phyloP scores from a whole-genome alignment of 2,797 vertebrate genomes.

The Coendou prehensilis region DNA sequence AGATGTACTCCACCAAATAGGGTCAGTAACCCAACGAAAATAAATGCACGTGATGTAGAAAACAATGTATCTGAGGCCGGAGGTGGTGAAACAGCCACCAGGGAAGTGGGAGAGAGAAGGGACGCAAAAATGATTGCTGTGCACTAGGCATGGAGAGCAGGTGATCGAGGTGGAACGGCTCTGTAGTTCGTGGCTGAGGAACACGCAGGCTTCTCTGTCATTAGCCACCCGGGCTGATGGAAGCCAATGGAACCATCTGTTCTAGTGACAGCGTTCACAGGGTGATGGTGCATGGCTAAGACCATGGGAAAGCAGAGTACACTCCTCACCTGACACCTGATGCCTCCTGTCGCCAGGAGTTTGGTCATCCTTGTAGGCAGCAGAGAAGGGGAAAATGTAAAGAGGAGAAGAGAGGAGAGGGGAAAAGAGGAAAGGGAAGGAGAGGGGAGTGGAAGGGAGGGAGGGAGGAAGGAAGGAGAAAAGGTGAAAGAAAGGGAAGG shows the following conservation, averaged over 20 bases:
- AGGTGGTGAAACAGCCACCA: background rate
- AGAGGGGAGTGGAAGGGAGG: background rate
- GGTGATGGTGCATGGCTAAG: background rate
- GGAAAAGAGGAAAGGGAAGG: background rate
- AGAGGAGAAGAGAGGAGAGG: background rate
- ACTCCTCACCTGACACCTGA: background rate
- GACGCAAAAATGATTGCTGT: no score
- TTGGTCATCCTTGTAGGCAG: background rate
- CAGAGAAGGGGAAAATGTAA: background rate
- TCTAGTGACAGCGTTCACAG: background rate
- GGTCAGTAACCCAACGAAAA: background rate
- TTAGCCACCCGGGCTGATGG: no score
- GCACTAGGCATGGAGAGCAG: background rate
- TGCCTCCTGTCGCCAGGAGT: background rate
- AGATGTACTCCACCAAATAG: background rate
- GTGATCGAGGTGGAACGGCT: no score
- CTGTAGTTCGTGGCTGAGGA: background rate
- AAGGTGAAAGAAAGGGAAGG: background rate
- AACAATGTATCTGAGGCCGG: background rate
- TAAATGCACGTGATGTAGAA: background rate
- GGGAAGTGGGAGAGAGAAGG: background rate
- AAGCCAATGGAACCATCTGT: background rate
- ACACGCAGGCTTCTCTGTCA: background rate
- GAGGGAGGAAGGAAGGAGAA: background rate
- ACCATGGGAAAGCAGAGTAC: background rate